These are phyloP conservation scores for Microcebus griseorufus DNA, from an alignment of 2,113 vertebrate species.

Conservation along the genomic window DNA sequence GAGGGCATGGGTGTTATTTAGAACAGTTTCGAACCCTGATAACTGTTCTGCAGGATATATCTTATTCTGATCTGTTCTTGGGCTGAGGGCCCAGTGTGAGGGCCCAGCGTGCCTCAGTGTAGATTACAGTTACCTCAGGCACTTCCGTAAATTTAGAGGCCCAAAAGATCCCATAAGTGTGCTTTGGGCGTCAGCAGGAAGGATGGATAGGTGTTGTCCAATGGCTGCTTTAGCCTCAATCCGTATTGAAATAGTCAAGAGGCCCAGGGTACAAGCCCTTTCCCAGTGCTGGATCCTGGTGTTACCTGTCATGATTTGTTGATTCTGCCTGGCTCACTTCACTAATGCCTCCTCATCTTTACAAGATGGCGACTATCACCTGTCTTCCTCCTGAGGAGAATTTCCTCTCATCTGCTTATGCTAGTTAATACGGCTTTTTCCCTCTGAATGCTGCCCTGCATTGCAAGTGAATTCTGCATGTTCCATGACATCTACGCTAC, in stretches of 20 bases:
- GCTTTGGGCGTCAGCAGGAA: too few relatives aligned
- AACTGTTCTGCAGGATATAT: not conserved
- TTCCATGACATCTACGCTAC: too few relatives aligned
- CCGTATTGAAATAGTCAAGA: not conserved
- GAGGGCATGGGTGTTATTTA: not conserved
- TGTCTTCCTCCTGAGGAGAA: not conserved
- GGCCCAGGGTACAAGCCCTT: not conserved
- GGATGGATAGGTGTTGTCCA: not conserved
- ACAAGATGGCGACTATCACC: not conserved
- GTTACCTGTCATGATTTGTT: not conserved
- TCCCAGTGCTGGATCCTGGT: not conserved
- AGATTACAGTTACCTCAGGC: too few relatives aligned
- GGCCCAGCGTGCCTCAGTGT: not conserved
- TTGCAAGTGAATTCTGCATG: not conserved
- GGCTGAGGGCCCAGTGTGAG: not conserved
- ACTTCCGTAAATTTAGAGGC: not conserved
- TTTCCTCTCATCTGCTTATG: not conserved
- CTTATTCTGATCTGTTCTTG: not conserved
- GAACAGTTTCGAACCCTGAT: not conserved
- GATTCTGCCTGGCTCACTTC: not conserved
- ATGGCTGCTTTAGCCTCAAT: not conserved
- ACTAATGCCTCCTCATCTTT: not conserved
- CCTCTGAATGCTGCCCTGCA: not conserved
- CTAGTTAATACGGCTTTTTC: not conserved
- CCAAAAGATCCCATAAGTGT: not conserved